Conservation (phyloP, 1,140 invertebrate species). For the Sminthurides bifidus region DNA sequence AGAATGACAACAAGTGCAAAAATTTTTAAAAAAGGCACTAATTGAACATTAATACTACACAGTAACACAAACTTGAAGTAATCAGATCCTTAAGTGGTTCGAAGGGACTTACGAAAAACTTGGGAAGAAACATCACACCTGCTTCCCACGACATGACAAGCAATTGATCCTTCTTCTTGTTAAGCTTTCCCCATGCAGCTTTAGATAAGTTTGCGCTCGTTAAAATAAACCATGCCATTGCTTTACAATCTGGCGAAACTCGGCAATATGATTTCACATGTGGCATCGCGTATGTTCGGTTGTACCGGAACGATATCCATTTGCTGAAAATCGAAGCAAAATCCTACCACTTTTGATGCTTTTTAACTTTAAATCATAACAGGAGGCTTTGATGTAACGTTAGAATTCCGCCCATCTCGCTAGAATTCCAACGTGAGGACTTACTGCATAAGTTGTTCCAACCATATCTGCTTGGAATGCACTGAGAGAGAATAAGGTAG, state of each 20-base stretch:
- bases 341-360: too few relatives aligned
- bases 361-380: too few relatives aligned
- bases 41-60: too few relatives aligned
- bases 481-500: slow-evolving; percentile 70
- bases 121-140: slow-evolving; percentile 78
- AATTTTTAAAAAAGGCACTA: too few relatives aligned
- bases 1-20: too few relatives aligned
- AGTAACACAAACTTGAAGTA: too few relatives aligned
- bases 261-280: slow-evolving; percentile 87
- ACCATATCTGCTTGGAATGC: slow-evolving; percentile 76
- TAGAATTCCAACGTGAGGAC: slow-evolving; percentile 33
- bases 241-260: slow-evolving; percentile 49
- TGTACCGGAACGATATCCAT: not conserved
- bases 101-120: slow-evolving; percentile 60
- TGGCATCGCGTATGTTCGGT: slow-evolving; percentile 66
- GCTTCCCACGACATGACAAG: slow-evolving; percentile 80
- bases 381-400: too few relatives aligned
- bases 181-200: slow-evolving; percentile 78
- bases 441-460: slow-evolving; percentile 65
- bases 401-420: too few relatives aligned
- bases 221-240: slow-evolving; percentile 66
- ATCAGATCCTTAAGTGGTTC: too few relatives aligned
- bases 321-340: too few relatives aligned
- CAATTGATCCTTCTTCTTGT: slow-evolving; percentile 52
- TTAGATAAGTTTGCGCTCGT: slow-evolving; percentile 91